Conservation (phyloP, 2,888 invertebrate genomes). For the Omphaloscelis lunosa region DNA sequence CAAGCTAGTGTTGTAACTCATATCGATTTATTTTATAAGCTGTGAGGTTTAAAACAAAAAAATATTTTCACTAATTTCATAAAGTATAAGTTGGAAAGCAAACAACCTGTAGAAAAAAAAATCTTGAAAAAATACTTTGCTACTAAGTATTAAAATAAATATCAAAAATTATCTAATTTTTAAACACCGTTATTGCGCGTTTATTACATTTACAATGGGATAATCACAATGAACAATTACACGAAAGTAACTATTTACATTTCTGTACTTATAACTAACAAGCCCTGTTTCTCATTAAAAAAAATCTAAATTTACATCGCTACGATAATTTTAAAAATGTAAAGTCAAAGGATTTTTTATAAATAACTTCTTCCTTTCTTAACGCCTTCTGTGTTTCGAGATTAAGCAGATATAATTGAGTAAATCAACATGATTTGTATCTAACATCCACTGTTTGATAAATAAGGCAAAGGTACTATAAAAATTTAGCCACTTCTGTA, state of each 20-base stretch:
- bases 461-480: conserved; percentile 38
- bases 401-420: conserved; percentile 10
- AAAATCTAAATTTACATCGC: conserved; percentile 50
- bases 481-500: conserved; percentile 28
- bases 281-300: conserved; percentile 76
- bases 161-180: conserved; percentile 23
- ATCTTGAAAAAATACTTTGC: background rate
- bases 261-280: conserved; percentile 68
- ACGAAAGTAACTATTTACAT: conserved; percentile 76
- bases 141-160: background rate
- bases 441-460: conserved; percentile 14
- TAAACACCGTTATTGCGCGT: conserved; percentile 32
- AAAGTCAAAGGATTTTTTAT: conserved; percentile 27
- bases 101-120: background rate
- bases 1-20: conserved; percentile 39
- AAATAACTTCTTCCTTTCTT: background rate
- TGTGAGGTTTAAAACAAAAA: conserved; percentile 5
- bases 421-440: conserved; percentile 27
- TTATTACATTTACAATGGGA: conserved; percentile 64
- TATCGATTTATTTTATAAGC: conserved; percentile 14
- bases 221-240: conserved; percentile 70
- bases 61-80: conserved; percentile 3
- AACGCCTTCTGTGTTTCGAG: background rate
- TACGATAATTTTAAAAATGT: conserved; percentile 31
- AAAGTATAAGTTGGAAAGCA: conserved; percentile 3